Conservation (phyloP, 1,140 invertebrate species). For the Drosophila auraria region DNA sequence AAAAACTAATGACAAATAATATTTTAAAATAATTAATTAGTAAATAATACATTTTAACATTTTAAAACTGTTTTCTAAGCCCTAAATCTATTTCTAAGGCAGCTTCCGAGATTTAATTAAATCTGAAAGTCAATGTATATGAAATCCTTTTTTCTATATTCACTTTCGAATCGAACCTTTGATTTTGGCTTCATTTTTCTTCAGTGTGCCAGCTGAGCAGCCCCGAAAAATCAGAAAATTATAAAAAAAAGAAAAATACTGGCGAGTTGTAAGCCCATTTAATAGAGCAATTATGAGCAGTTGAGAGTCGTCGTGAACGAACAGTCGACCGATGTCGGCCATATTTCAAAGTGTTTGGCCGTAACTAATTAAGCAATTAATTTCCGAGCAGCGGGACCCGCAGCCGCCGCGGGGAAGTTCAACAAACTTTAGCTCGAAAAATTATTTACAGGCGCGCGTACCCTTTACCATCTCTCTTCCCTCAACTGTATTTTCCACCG, state of each 20-base stretch:
- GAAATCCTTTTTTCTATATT: too few relatives aligned
- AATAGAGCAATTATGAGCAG: slow-evolving; percentile 84
- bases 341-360: slow-evolving; percentile 82
- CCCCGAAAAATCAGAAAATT: slow-evolving; percentile 27
- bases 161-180: too few relatives aligned
- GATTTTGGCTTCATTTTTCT: neutral
- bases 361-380: slow-evolving; percentile 84
- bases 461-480: neutral
- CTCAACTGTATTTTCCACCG: slow-evolving; percentile 18
- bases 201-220: slow-evolving; percentile 32
- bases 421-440: slow-evolving; percentile 75
- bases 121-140: too few relatives aligned
- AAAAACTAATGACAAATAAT: too few relatives aligned
- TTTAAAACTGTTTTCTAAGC: neutral
- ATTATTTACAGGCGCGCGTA: slow-evolving; percentile 62
- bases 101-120: too few relatives aligned
- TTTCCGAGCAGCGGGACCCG: slow-evolving; percentile 63
- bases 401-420: slow-evolving; percentile 61
- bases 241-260: slow-evolving; percentile 34
- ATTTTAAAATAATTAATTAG: too few relatives aligned
- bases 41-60: neutral
- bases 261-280: slow-evolving; percentile 71
- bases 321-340: slow-evolving; percentile 70
- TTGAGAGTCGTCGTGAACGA: slow-evolving; percentile 60
- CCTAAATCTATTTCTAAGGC: too few relatives aligned